A percentile compares a stretch with the other conserved stretches of the same genome.
Evolutionary conservation across 2,888 invertebrate species (phyloP).

Genomic region (Cenopis cana): DNA sequence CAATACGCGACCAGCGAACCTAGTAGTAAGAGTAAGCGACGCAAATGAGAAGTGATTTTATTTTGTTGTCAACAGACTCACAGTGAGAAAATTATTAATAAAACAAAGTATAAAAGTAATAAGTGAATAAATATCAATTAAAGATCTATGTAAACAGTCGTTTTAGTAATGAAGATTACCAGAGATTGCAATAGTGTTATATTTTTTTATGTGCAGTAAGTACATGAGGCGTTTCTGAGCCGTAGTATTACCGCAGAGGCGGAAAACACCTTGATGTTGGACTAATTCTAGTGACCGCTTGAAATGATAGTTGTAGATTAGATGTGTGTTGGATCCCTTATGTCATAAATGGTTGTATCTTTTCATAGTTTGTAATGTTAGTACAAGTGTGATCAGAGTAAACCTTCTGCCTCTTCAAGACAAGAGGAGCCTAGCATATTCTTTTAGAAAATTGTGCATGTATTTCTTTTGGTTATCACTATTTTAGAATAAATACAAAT

Average conservation of each 20-base stretch:
- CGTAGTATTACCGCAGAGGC: constrained; percentile 61
- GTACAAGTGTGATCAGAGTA: constrained; percentile 61
- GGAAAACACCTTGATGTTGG: constrained; percentile 62
- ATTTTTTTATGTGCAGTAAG: constrained; percentile 77
- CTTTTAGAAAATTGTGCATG: constrained; percentile 49
- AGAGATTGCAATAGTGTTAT: constrained; percentile 81
- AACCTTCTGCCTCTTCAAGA: constrained; percentile 50
- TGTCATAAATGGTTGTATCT: constrained; percentile 69
- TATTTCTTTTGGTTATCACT: constrained; percentile 62
- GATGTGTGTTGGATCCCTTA: constrained; percentile 68
- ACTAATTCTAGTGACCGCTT: constrained; percentile 64
- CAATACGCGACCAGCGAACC: constrained; percentile 60
- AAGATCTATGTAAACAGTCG: constrained; percentile 67
- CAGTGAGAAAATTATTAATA: constrained; percentile 63
- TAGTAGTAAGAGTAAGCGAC: constrained; percentile 70
- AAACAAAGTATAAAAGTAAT: constrained; percentile 75
- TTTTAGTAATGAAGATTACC: constrained; percentile 72
- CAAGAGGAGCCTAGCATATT: constrained; percentile 50
- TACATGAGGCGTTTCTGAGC: constrained; percentile 59
- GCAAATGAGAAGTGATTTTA: constrained; percentile 83
- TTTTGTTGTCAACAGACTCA: constrained; percentile 77
- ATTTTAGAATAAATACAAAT: constrained; percentile 64
- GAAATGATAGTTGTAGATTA: constrained; percentile 63
- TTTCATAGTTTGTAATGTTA: constrained; percentile 66
- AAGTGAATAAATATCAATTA: constrained; percentile 73